Percentiles rank a stretch among this genome's conserved stretches.
These are phyloP conservation scores for Callopanchax toddi DNA, from an alignment of 2,113 vertebrate species.

Conservation along the genomic window DNA sequence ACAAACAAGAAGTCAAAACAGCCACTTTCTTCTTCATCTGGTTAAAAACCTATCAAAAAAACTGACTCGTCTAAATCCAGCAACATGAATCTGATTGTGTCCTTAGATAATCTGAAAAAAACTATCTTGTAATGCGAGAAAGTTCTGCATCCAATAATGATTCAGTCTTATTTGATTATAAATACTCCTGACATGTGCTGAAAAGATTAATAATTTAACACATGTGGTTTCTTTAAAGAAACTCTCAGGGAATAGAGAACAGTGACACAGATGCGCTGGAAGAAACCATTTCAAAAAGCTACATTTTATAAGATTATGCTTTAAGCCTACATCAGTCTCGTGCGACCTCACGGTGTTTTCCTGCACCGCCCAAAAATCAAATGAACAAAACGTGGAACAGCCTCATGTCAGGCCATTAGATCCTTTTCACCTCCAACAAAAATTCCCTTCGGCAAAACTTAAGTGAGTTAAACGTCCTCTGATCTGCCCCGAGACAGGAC, in stretches of 20 bases:
- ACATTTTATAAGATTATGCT: conserved; percentile 9
- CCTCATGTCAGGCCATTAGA: conserved; percentile 29
- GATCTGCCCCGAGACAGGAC: conserved; percentile 13
- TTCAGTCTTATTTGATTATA: background rate
- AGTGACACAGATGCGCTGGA: background rate
- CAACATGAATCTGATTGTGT: too few relatives aligned
- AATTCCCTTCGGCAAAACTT: conserved; percentile 32
- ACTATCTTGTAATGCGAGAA: too few relatives aligned
- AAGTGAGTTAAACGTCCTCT: conserved; percentile 13
- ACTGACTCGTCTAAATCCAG: too few relatives aligned
- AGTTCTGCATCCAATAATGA: background rate
- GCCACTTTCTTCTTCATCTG: too few relatives aligned
- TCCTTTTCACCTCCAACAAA: conserved; percentile 10
- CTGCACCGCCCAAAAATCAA: conserved; percentile 11
- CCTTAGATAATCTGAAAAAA: too few relatives aligned
- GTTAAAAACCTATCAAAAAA: too few relatives aligned
- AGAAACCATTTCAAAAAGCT: conserved; percentile 5
- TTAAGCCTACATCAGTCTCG: conserved; percentile 7
- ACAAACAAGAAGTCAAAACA: too few relatives aligned
- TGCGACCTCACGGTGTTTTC: conserved; percentile 10
- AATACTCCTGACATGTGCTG: background rate
- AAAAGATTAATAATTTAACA: background rate
- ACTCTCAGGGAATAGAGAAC: background rate
- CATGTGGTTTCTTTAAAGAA: background rate
- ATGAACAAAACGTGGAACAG: conserved; percentile 16